These are phyloP conservation scores for Spinus olivaceus DNA, from an alignment of 2,797 vertebrate genomes.

Conservation along the genomic window DNA sequence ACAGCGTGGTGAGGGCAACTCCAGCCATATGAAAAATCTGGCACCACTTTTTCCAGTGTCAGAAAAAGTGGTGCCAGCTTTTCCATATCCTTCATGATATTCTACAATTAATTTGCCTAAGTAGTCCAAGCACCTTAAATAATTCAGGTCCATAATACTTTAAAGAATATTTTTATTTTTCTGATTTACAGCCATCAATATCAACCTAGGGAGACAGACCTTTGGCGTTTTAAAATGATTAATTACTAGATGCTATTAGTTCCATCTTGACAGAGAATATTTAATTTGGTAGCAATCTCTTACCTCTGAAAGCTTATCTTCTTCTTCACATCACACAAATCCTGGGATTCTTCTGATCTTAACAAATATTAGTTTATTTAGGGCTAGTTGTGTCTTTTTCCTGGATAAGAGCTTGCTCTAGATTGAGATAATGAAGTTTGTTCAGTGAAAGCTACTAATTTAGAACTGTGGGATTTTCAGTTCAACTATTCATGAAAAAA, in stretches of 20 bases:
- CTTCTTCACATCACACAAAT: background rate
- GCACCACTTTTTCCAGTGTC: too few species aligned
- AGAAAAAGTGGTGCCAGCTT: background rate
- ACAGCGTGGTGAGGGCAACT: fast-evolving
- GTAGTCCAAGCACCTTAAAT: background rate
- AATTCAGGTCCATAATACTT: background rate
- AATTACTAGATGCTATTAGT: background rate
- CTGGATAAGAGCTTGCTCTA: background rate
- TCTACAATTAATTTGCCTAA: background rate
- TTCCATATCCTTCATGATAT: background rate
- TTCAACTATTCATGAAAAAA: background rate
- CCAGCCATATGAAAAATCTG: background rate
- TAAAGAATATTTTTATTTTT: background rate
- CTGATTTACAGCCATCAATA: background rate
- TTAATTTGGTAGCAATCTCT: background rate
- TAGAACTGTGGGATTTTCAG: background rate
- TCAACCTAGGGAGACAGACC: background rate
- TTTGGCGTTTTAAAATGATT: background rate
- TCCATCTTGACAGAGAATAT: background rate
- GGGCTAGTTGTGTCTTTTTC: background rate
- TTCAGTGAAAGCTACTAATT: background rate
- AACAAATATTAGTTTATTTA: background rate
- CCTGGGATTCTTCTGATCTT: background rate
- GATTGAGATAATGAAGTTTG: background rate
- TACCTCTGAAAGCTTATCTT: background rate